These are phyloP conservation scores for Cisticola juncidis DNA, from an alignment of 2,113 vertebrate species.

Conservation along the genomic window DNA sequence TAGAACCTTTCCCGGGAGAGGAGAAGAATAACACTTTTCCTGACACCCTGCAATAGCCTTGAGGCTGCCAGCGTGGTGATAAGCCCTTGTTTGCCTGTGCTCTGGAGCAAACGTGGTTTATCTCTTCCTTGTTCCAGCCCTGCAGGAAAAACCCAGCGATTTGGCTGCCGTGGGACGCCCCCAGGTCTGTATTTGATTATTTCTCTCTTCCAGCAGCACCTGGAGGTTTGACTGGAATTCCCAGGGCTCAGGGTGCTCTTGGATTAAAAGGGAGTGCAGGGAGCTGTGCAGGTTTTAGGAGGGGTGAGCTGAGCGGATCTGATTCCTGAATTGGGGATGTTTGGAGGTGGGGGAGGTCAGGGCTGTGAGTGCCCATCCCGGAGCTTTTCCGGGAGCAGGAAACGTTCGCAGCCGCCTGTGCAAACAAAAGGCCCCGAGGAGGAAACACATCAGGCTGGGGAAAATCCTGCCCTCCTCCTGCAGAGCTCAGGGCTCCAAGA, in stretches of 20 bases:
- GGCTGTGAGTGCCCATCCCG: background rate
- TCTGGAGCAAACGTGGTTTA: background rate
- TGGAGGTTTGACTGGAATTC: background rate
- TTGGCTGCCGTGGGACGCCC: background rate
- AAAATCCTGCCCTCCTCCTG: background rate
- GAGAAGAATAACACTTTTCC: background rate
- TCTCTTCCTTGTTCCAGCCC: conserved; percentile 44
- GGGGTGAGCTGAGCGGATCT: rapidly evolving
- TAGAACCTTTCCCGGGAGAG: background rate
- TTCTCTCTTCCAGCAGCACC: background rate
- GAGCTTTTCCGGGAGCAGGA: background rate
- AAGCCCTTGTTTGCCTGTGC: conserved; percentile 16
- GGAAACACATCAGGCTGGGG: background rate
- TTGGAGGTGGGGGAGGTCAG: rapidly evolving
- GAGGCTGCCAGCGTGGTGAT: background rate
- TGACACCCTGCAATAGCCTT: background rate
- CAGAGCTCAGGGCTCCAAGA: background rate
- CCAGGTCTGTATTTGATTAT: conserved; percentile 18
- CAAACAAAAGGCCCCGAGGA: conserved; percentile 12
- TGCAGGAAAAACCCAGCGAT: background rate
- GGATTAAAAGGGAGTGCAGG: background rate
- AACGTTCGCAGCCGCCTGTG: rapidly evolving
- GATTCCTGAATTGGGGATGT: rapidly evolving
- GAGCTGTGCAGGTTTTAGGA: background rate
- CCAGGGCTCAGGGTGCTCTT: rapidly evolving